phyloP scores from a whole-genome alignment of 2,113 vertebrate species.

The Entomyzon cyanotis region DNA sequence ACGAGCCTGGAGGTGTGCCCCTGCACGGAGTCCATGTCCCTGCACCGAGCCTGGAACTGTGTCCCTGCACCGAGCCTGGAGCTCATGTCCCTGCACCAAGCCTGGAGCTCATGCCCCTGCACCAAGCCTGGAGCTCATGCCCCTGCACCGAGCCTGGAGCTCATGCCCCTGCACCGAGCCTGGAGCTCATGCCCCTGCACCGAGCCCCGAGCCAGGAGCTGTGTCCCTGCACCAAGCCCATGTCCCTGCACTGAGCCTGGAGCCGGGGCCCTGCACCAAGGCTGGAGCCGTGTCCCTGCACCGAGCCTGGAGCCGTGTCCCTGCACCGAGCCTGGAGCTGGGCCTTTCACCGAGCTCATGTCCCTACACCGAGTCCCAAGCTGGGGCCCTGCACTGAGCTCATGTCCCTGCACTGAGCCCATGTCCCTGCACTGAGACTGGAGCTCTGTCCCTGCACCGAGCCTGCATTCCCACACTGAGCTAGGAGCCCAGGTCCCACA shows the following conservation, averaged over 20 bases:
- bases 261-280: too few species aligned
- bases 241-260: not conserved
- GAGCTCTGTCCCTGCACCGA: not conserved
- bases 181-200: too few species aligned
- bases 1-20: not conserved
- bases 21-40: too few species aligned
- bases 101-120: too few species aligned
- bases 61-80: not conserved
- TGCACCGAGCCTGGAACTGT: fast-evolving
- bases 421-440: too few species aligned
- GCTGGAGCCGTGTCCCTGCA: too few species aligned
- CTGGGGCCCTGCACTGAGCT: not conserved
- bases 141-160: not conserved
- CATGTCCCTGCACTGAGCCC: not conserved
- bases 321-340: not conserved
- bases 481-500: not conserved
- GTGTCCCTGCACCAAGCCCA: too few species aligned
- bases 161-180: fast-evolving
- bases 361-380: fast-evolving
- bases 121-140: fast-evolving
- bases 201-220: not conserved
- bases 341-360: too few species aligned
- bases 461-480: not conserved
- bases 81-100: not conserved
- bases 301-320: fast-evolving